Conservation (phyloP, 2,797 vertebrate genomes). For the Spheniscus humboldti region DNA sequence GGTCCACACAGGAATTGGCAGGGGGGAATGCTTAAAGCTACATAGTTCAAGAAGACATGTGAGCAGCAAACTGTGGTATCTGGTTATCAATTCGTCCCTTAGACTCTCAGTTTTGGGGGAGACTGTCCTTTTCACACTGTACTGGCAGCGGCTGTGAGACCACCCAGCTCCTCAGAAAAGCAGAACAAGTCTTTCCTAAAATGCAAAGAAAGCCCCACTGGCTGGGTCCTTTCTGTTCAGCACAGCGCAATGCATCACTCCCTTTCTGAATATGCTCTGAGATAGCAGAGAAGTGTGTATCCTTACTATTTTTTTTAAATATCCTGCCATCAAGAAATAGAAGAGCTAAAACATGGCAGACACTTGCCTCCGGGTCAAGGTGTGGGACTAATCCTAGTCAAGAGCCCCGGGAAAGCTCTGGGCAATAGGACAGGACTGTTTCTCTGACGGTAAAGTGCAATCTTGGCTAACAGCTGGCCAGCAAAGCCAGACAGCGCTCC, state of each 20-base stretch:
- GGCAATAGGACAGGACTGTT: background rate
- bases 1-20: fast-evolving
- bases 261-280: background rate
- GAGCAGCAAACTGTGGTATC: background rate
- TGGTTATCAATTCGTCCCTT: background rate
- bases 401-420: background rate
- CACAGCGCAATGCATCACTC: fast-evolving
- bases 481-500: background rate
- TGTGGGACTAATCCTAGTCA: background rate
- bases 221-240: background rate
- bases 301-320: background rate
- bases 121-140: background rate
- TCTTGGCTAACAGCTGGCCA: background rate
- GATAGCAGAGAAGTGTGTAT: background rate
- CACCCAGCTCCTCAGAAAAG: background rate
- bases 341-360: background rate
- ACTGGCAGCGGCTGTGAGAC: background rate
- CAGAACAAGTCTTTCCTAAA: background rate
- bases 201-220: background rate
- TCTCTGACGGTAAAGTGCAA: fast-evolving
- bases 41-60: too few species aligned
- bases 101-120: background rate
- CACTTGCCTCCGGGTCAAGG: background rate
- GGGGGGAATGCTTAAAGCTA: background rate
- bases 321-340: background rate